Evolutionary conservation across 2,113 vertebrate species (phyloP).

Genomic region (Eretmochelys imbricata): DNA sequence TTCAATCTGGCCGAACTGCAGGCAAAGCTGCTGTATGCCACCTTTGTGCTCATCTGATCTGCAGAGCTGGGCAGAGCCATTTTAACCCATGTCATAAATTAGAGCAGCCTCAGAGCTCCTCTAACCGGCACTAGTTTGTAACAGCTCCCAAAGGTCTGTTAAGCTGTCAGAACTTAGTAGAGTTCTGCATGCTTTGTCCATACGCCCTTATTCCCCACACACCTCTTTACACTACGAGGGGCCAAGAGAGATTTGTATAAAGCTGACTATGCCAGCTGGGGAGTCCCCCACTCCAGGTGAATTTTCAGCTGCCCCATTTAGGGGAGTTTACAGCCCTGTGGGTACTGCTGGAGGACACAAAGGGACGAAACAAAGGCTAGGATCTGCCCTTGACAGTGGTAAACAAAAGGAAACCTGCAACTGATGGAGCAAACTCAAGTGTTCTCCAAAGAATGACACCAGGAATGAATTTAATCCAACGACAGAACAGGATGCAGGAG

Average conservation of each 20-base stretch:
- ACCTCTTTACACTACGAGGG: not conserved
- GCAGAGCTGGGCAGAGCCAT: not conserved
- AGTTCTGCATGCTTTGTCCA: not conserved
- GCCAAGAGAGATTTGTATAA: not conserved
- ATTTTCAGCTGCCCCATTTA: not conserved
- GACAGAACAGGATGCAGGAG: not conserved
- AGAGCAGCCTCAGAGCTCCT: not conserved
- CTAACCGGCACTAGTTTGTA: not conserved
- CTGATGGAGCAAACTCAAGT: not conserved
- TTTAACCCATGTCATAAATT: accelerated
- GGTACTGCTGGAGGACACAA: not conserved
- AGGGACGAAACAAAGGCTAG: not conserved
- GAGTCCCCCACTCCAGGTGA: not conserved
- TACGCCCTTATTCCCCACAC: not conserved
- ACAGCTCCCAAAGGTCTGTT: not conserved
- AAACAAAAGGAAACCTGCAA: not conserved
- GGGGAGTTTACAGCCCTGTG: not conserved
- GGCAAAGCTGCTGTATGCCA: not conserved
- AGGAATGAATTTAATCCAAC: not conserved
- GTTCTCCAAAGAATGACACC: not conserved
- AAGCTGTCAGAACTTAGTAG: not conserved
- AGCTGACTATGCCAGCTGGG: not conserved
- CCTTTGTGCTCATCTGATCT: not conserved
- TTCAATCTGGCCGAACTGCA: accelerated
- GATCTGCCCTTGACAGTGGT: not conserved